These are phyloP conservation scores for Alectura lathami DNA, from an alignment of 2,113 vertebrate species.

Conservation along the genomic window DNA sequence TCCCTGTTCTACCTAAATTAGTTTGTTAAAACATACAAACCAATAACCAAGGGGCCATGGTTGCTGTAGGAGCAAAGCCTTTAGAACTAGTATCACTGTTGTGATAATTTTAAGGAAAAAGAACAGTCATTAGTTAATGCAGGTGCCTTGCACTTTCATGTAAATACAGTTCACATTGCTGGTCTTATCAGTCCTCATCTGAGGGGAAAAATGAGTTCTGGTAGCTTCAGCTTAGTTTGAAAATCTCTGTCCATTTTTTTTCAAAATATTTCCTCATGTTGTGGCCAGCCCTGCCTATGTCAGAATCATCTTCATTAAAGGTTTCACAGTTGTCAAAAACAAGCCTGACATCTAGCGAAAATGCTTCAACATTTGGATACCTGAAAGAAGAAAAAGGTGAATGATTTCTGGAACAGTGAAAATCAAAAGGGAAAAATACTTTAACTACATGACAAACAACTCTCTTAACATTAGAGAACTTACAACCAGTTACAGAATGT, in stretches of 20 bases:
- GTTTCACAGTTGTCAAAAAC: constrained; percentile 99
- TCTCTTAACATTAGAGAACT: background rate
- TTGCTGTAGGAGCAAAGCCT: constrained; percentile 81
- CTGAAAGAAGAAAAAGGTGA: constrained; percentile 77
- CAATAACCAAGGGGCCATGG: constrained; percentile 80
- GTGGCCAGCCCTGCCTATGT: constrained; percentile 97
- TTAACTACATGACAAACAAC: background rate
- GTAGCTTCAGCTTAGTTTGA: constrained; percentile 91
- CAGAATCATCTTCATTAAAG: constrained; percentile 99
- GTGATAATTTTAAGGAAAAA: constrained; percentile 72
- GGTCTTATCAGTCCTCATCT: constrained; percentile 78
- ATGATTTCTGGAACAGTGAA: background rate
- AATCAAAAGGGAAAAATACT: background rate
- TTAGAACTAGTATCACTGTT: constrained; percentile 76
- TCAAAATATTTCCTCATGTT: constrained; percentile 99
- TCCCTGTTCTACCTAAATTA: constrained; percentile 93
- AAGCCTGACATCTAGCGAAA: constrained; percentile 96
- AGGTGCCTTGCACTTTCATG: constrained; percentile 78
- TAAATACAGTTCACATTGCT: constrained; percentile 83
- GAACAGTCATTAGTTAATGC: constrained; percentile 63
- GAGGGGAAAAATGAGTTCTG: constrained; percentile 40
- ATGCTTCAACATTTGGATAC: constrained; percentile 94
- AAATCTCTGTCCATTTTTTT: constrained; percentile 97
- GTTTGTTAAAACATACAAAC: constrained; percentile 85
- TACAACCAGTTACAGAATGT: background rate